A percentile compares a stretch with the other conserved stretches of the same genome.
Conservation (phyloP, 2,797 vertebrate species). For the Chelonia mydas region DNA sequence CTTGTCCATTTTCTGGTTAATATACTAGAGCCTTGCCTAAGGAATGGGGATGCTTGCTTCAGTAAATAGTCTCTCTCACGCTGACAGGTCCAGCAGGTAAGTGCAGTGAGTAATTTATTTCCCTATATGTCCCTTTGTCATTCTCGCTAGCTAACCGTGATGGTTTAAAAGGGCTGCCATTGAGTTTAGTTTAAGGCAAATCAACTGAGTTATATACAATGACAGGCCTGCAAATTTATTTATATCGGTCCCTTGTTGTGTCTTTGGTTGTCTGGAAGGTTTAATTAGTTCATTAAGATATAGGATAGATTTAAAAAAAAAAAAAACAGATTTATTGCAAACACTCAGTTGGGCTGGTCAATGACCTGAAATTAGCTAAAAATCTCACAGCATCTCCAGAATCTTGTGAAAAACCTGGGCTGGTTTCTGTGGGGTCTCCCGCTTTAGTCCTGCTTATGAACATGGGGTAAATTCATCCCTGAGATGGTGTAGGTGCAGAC, state of each 20-base stretch:
- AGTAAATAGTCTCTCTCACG: neutral
- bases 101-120: neutral
- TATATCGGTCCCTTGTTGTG: neutral
- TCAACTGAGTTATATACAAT: neutral
- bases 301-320: neutral
- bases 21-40: neutral
- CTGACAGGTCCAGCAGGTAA: neutral
- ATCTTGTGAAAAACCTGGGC: neutral
- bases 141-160: neutral
- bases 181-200: neutral
- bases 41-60: neutral
- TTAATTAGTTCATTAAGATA: neutral
- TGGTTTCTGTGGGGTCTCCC: neutral
- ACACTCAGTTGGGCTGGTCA: neutral
- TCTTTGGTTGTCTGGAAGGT: neutral
- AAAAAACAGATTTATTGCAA: neutral
- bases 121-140: neutral
- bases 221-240: neutral
- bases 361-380: neutral
- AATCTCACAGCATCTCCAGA: accelerated
- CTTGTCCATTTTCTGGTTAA: neutral
- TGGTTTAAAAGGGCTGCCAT: neutral
- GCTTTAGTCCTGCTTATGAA: neutral
- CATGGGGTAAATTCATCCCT: neutral
- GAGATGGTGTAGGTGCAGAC: neutral